Conservation (phyloP, 2,797 vertebrate genomes). For the Tamandua tetradactyla region DNA sequence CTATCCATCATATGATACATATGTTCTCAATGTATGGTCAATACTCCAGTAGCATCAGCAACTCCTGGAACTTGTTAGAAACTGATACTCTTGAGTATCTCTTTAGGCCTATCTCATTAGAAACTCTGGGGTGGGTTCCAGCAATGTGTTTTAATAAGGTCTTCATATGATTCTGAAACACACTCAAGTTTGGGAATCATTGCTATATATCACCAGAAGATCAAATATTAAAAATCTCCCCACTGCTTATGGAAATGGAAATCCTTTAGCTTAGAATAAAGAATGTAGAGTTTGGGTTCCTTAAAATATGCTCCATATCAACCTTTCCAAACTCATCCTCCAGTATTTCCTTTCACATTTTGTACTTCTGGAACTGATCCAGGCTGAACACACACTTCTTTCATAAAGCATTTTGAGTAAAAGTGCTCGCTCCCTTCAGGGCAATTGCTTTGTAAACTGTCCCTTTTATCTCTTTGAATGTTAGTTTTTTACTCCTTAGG, state of each 20-base stretch:
- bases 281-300: not conserved
- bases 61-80: constrained; percentile 27
- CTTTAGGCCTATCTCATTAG: not conserved
- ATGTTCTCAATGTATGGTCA: constrained; percentile 10
- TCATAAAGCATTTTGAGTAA: not conserved
- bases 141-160: not conserved
- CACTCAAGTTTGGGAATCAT: not conserved
- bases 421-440: not conserved
- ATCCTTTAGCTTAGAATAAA: not conserved
- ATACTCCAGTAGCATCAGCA: not conserved
- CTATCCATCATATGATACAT: not conserved
- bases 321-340: not conserved
- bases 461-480: not conserved
- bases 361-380: not conserved
- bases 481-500: not conserved
- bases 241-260: not conserved
- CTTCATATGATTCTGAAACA: not conserved
- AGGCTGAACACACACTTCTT: not conserved
- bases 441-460: not conserved
- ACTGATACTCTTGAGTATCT: not conserved
- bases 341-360: not conserved
- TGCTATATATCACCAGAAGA: not conserved
- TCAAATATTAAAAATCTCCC: not conserved
- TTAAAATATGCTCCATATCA: not conserved
- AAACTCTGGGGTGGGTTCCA: not conserved